Conservation (phyloP, 2,888 invertebrate genomes). For the Diarsia brunnea region DNA sequence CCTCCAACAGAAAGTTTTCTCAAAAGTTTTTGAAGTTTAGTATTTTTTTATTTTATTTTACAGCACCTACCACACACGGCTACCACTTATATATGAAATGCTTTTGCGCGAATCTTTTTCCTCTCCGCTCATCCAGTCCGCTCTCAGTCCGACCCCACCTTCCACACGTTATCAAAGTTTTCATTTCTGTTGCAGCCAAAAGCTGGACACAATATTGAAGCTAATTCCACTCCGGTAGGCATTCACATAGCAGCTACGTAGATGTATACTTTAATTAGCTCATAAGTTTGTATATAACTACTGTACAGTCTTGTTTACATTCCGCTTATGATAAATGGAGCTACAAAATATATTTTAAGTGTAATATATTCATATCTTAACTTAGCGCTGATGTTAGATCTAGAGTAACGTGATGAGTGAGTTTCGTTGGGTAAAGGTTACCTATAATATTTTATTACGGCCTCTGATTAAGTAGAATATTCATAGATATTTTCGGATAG, state of each 20-base stretch:
- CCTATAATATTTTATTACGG: conserved; percentile 74
- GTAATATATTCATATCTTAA: conserved; percentile 62
- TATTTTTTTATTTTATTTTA: no score
- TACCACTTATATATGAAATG: no score
- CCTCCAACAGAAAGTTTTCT: no score
- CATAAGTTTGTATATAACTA: conserved; percentile 81
- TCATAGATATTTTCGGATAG: conserved; percentile 87
- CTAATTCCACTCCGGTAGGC: conserved; percentile 78
- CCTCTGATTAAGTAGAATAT: conserved; percentile 77
- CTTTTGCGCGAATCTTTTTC: no score
- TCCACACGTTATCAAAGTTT: conserved; percentile 59
- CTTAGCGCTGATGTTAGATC: conserved; percentile 59
- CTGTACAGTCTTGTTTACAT: conserved; percentile 84
- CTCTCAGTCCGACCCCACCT: conserved; percentile 38
- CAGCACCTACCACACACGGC: no score
- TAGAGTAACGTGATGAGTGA: conserved; percentile 58
- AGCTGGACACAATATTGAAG: conserved; percentile 96
- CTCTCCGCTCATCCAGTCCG: conserved; percentile 3
- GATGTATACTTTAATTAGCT: conserved; percentile 68
- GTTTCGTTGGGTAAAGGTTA: conserved; percentile 61
- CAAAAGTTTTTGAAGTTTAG: no score
- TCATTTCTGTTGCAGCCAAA: conserved; percentile 92
- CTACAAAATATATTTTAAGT: conserved; percentile 75
- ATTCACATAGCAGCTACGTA: conserved; percentile 79
- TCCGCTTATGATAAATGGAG: conserved; percentile 80